Percentiles rank a stretch among this genome's conserved stretches.
Evolutionary conservation across 2,797 vertebrate genomes (phyloP).

Genomic region (Natrix natrix): DNA sequence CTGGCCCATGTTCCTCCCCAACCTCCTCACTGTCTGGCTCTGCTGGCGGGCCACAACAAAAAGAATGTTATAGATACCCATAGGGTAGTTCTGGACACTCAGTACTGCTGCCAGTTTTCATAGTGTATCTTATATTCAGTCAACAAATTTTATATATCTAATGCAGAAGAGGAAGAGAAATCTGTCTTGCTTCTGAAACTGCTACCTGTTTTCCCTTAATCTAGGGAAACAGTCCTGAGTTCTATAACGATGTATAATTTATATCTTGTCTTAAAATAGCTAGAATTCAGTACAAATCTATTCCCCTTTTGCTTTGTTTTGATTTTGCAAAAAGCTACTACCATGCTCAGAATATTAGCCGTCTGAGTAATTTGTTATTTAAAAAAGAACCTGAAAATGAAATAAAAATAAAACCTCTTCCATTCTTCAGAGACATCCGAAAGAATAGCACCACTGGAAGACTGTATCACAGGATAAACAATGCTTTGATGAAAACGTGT

Average conservation of each 20-base stretch:
- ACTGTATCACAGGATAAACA: neutral
- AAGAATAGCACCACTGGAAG: neutral
- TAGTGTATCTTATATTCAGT: neutral
- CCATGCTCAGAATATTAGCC: neutral
- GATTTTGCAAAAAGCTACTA: neutral
- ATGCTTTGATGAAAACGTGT: conserved; percentile 23
- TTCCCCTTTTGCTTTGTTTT: neutral
- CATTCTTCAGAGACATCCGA: neutral
- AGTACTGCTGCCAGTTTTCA: neutral
- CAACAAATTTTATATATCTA: neutral
- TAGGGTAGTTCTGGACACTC: neutral
- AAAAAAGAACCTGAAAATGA: neutral
- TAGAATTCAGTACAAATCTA: neutral
- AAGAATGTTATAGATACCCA: neutral
- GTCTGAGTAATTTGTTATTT: neutral
- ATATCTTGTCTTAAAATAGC: neutral
- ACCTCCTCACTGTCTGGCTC: no score
- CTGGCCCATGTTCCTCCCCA: no score
- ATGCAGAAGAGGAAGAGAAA: neutral
- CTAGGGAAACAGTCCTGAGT: neutral
- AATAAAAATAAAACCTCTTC: neutral
- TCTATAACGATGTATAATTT: neutral
- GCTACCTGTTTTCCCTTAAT: neutral
- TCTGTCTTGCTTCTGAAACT: neutral
- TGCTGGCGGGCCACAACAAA: no score